Base-by-base conservation (phyloP, 2,888 invertebrate species). In the Ernsta delagoae region DNA sequence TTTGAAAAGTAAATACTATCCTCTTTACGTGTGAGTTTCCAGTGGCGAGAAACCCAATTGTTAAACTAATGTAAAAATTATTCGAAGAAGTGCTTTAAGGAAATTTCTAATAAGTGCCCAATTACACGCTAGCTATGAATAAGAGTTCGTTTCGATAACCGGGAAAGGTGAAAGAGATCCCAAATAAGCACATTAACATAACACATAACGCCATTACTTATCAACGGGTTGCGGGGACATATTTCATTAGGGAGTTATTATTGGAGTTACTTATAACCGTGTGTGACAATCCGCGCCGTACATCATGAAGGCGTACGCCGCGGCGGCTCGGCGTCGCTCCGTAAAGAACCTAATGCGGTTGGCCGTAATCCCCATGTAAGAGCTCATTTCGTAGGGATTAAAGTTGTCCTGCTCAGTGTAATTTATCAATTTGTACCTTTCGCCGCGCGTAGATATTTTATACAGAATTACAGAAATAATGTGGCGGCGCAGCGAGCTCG, bases 181-280 rank as follows among this genome's bases (percentile, higher is more conserved):
- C 56, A 61, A 67, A 67, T 54, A 61, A 68, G 41, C 63, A 57
- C 61, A 76, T 79, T 77, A 76, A 79, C 70, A 82, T 80, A 83
- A 80, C 78, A 74, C 79, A 79, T 69, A 69, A 69, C 43, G 43
- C 50, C 67, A 70, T 71, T 65, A 67, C 78, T 79, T 79, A 83
- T 81, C 77, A 79, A 79, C 79, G 78, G 77, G 77, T 80, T 77
- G 56, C 78, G 57, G 78, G 48, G 78, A 79, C 81, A 86, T 87
- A 84, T 88, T 87, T 87, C 87, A 86, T 85, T 82, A 84, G 83
- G 81, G 81, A 83, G 79, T 84, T 83, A 84, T 83, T 84, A 87
- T 82, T 80, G 71, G 74, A 75, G 74, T 59, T 63, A 68, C 56
- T 62, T 75, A 80, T 70, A 77, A n/a, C n/a, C n/a, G n/a, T n/a